Evolutionary conservation across 2,888 invertebrate genomes (phyloP), one percentile per base, ranked within the genome.

Genomic region (Neoscelio sp.): DNA sequence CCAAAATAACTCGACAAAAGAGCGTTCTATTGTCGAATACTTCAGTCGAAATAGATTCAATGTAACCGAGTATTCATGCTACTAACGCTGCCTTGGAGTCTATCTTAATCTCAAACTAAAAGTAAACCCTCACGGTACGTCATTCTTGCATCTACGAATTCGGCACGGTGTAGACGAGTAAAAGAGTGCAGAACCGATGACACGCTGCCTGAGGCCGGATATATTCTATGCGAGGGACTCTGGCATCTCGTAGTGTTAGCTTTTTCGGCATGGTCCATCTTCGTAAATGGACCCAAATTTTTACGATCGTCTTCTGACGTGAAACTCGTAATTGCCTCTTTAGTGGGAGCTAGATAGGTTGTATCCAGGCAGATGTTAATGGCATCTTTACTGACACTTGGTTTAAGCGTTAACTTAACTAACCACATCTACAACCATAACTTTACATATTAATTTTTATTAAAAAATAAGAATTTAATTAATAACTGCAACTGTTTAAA

Each of bases 261-360:
- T 68, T 74, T n/a, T n/a, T 65, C 74, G 74, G 64, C 48, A 60
- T 60, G 79, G 40, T 68, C 76, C 78, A 73, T 78, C 78, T 71
- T 80, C 71, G 76, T 75, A 58, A 67, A 52, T 78, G 75, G 71
- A 56, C 74, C 77, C 73, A 74, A 84, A 87, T 85, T 88, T 88
- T 88, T 88, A 88, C 87, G 88, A 88, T 85, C 86, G 71, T 85
- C 87, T 86, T 85, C 82, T 77, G 81, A 82, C 87, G 79, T 81
- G 82, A 87, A 85, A 86, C 84, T 70, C 84, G 84, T 89, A 89
- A 89, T 89, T 89, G 88, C 87, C 87, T 88, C 87, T 89, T 89
- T 89, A 88, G 88, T 86, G 84, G 84, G n/a, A n/a, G n/a, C n/a
- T 87, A 83, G 77, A 60, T 60, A 70, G 54, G 50, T 52, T 62